phyloP scores from a whole-genome alignment of 2,113 vertebrate genomes.

The Perognathus longimembris region DNA sequence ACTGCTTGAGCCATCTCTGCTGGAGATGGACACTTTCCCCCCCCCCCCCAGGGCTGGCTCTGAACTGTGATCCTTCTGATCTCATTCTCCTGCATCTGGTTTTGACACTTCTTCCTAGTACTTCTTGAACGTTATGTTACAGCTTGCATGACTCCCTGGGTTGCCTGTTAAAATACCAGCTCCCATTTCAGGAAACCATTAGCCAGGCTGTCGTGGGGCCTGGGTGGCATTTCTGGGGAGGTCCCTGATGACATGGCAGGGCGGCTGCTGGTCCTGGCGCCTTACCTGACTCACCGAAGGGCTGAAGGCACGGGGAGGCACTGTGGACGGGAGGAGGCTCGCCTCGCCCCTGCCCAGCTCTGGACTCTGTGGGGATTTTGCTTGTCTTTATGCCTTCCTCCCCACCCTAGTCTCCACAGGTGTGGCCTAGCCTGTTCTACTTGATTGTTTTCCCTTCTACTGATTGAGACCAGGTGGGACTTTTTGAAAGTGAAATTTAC shows the following conservation, averaged over 20 bases:
- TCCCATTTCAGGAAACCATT: not conserved
- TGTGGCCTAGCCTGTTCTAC: not conserved
- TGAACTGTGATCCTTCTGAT: too few species aligned
- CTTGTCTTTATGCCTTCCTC: too few species aligned
- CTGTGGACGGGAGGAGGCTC: not conserved
- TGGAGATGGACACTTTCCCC: too few species aligned
- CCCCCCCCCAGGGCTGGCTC: too few species aligned
- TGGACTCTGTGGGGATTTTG: not conserved
- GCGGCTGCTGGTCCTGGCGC: not conserved
- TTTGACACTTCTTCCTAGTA: not conserved
- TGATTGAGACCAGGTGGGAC: constrained; percentile 47
- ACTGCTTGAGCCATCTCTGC: too few species aligned
- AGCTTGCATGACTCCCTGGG: not conserved
- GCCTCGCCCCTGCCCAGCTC: not conserved
- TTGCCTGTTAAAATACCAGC: not conserved
- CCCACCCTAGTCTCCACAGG: not conserved
- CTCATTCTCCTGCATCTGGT: too few species aligned
- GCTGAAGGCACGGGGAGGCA: rapidly evolving
- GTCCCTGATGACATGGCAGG: not conserved
- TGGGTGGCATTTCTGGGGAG: not conserved
- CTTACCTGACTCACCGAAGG: not conserved
- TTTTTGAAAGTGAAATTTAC: constrained; percentile 66
- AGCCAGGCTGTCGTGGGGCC: not conserved
- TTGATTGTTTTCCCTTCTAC: not conserved
- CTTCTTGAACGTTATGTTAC: not conserved